These are phyloP conservation scores for Diachrysia chrysitis DNA, from an alignment of 2,888 invertebrate genomes.

Conservation along the genomic window DNA sequence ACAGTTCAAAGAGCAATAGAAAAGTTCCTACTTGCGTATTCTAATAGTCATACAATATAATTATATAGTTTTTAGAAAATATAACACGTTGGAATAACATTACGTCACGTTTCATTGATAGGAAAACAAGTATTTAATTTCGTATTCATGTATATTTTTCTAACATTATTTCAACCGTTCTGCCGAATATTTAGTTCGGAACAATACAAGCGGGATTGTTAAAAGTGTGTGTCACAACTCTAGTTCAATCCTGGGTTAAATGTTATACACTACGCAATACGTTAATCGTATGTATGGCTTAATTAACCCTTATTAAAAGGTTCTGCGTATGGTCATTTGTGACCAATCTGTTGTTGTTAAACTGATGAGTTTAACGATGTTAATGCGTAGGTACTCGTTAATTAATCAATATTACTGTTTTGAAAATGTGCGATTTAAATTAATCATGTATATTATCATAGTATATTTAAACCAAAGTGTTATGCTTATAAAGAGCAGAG, in stretches of 20 bases:
- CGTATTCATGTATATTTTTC: too few species aligned
- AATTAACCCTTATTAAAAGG: slow-evolving; percentile 7
- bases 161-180: too few species aligned
- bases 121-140: too few species aligned
- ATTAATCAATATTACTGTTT: background rate
- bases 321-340: background rate
- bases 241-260: background rate
- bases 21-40: too few species aligned
- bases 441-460: too few species aligned
- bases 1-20: too few species aligned
- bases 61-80: too few species aligned
- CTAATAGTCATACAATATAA: too few species aligned
- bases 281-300: background rate
- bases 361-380: background rate
- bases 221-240: background rate
- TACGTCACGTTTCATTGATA: too few species aligned
- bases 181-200: background rate
- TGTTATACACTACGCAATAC: slow-evolving; percentile 6
- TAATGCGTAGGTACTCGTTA: background rate
- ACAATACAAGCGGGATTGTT: background rate
- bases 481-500: too few species aligned
- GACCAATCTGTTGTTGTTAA: background rate
- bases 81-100: too few species aligned
- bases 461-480: too few species aligned
- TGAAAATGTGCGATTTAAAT: background rate